A percentile compares a stretch with the other conserved stretches of the same genome.
phyloP scores from a whole-genome alignment of 1,140 invertebrate species.

The Orius insidiosus region DNA sequence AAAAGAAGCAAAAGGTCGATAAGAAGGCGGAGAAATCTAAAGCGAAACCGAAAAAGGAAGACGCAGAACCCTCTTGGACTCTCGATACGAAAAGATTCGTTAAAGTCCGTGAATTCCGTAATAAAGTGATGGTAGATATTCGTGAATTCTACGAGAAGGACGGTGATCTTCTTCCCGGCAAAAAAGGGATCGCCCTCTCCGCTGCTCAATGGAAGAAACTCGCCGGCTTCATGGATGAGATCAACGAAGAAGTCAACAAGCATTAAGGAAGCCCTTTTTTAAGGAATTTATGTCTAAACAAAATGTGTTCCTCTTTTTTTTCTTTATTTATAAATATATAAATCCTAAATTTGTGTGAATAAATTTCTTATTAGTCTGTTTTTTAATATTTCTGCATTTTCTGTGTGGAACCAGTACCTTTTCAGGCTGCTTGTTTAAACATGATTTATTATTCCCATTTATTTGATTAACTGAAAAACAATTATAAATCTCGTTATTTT shows the following conservation, averaged over 20 bases:
- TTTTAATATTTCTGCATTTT: too few relatives aligned
- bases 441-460: too few relatives aligned
- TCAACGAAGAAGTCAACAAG: conserved; percentile 13
- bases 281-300: too few relatives aligned
- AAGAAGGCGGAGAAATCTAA: neutral
- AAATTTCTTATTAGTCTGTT: too few relatives aligned
- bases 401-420: too few relatives aligned
- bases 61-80: conserved; percentile 24
- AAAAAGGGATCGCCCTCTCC: conserved; percentile 27
- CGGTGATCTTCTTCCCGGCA: conserved; percentile 35
- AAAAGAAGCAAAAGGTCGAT: conserved; percentile 1
- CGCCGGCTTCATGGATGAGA: conserved; percentile 14
- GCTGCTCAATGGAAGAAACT: conserved; percentile 17
- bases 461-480: too few relatives aligned
- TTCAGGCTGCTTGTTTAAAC: too few relatives aligned
- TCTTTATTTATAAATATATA: too few relatives aligned
- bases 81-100: conserved; percentile 32
- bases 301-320: too few relatives aligned
- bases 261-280: too few relatives aligned
- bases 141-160: conserved; percentile 37
- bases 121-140: conserved; percentile 35
- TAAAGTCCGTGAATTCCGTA: conserved; percentile 35
- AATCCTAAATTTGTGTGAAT: too few relatives aligned
- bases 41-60: conserved; percentile 14
- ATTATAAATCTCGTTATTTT: too few relatives aligned